A percentile compares a stretch with the other conserved stretches of the same genome.
phyloP scores from a whole-genome alignment of 2,888 invertebrate genomes.

The Coenonympha arcania region DNA sequence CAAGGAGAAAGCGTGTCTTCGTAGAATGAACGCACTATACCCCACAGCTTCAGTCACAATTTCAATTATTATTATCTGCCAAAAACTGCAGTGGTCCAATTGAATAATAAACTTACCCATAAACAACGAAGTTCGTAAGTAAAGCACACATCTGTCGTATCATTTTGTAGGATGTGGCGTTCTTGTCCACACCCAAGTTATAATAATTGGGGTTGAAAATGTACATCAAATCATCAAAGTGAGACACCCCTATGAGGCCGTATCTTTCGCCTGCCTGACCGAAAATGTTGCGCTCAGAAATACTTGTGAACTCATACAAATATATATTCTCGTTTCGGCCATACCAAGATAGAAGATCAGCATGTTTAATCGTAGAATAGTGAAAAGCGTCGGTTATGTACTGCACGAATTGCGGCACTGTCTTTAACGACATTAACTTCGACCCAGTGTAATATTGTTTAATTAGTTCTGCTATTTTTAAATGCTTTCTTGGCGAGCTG shows the following conservation, averaged over 20 bases:
- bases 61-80: too few relatives aligned
- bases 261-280: constrained; percentile 35
- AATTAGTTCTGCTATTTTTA: constrained; percentile 39
- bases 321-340: constrained; percentile 30
- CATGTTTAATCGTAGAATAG: constrained; percentile 34
- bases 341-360: constrained; percentile 27
- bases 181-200: constrained; percentile 37
- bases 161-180: constrained; percentile 38
- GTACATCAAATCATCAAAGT: constrained; percentile 51
- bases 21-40: too few relatives aligned
- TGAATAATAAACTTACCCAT: constrained; percentile 41
- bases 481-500: constrained; percentile 28
- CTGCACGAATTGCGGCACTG: constrained; percentile 30
- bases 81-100: too few relatives aligned
- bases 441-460: constrained; percentile 40
- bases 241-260: constrained; percentile 41
- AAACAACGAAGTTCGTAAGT: constrained; percentile 51
- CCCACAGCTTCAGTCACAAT: too few relatives aligned
- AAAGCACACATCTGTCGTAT: constrained; percentile 40
- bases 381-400: constrained; percentile 34
- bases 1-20: too few relatives aligned
- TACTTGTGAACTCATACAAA: constrained; percentile 41
- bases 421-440: constrained; percentile 29
- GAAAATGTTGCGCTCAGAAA: constrained; percentile 43
- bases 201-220: constrained; percentile 41